A percentile compares a stretch with the other conserved stretches of the same genome.
phyloP scores from a whole-genome alignment of 1,140 invertebrate genomes.

The Cataglyphis hispanica region DNA sequence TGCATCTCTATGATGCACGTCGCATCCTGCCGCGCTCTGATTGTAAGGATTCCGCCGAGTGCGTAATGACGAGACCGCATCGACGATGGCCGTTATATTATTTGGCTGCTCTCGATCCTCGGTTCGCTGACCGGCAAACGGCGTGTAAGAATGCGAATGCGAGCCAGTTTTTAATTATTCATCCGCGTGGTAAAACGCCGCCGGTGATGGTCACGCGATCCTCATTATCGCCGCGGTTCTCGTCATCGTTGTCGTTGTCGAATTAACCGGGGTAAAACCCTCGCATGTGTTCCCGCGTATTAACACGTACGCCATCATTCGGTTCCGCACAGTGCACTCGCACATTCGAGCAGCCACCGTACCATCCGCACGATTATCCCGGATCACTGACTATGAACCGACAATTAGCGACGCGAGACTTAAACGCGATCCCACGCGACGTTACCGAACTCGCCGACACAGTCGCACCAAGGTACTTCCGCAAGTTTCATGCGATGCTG shows the following conservation, averaged over 20 bases:
- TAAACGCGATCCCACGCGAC: constrained; percentile 29
- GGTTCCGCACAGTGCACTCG: constrained; percentile 4
- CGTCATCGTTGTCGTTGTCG: neutral
- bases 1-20: neutral
- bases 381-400: constrained; percentile 62
- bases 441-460: constrained; percentile 13
- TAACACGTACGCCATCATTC: constrained; percentile 46
- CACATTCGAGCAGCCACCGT: constrained; percentile 26
- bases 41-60: constrained; percentile 20
- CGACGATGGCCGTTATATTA: constrained; percentile 46
- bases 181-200: constrained; percentile 32
- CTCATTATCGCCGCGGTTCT: neutral
- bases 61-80: neutral
- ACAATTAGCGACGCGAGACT: constrained; percentile 51
- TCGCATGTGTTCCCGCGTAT: constrained; percentile 48
- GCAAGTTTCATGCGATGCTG: constrained; percentile 23
- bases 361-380: constrained; percentile 44
- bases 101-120: neutral
- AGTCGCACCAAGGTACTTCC: constrained; percentile 15
- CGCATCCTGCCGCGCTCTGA: neutral
- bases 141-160: neutral
- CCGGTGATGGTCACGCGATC: neutral
- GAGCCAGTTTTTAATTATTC: constrained; percentile 71
- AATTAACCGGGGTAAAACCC: neutral
- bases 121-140: neutral